These are phyloP conservation scores for Gadus macrocephalus DNA, from an alignment of 2,113 vertebrate genomes.

Conservation along the genomic window DNA sequence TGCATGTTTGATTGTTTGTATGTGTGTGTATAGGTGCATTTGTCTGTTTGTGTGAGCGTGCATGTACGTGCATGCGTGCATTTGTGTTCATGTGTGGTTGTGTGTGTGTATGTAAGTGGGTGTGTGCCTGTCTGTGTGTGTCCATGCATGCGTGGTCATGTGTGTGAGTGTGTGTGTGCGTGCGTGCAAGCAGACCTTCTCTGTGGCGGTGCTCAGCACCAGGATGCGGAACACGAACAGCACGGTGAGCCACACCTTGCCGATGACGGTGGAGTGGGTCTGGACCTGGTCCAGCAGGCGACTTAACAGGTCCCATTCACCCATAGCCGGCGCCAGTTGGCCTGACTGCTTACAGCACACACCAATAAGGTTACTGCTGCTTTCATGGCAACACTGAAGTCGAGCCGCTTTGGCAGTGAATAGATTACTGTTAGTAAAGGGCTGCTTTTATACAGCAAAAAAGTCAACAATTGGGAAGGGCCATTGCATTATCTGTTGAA, in stretches of 20 bases:
- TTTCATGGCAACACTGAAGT: too few species aligned
- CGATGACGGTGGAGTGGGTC: conserved; percentile 91
- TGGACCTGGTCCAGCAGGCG: conserved; percentile 92
- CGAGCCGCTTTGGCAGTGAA: too few species aligned
- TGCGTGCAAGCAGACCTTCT: conserved; percentile 65
- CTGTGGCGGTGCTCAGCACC: conserved; percentile 83
- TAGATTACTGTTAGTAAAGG: not conserved
- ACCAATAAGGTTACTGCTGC: too few species aligned
- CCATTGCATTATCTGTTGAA: too few species aligned
- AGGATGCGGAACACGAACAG: conserved; percentile 96
- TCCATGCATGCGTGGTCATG: too few species aligned
- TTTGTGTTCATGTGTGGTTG: not conserved
- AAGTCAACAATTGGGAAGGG: too few species aligned
- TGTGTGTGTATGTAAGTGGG: not conserved
- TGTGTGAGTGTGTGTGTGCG: not conserved
- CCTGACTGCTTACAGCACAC: conserved; percentile 7
- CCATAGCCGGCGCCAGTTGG: conserved; percentile 74
- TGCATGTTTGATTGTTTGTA: not conserved
- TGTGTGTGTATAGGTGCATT: too few species aligned
- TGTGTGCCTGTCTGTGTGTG: too few species aligned
- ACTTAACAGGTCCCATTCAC: conserved; percentile 93
- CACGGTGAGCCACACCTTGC: conserved; percentile 96
- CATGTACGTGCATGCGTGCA: not conserved
- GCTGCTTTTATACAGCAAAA: not conserved
- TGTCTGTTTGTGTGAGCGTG: not conserved